phyloP scores from a whole-genome alignment of 2,113 vertebrate species.

The Daphoenositta chrysoptera region DNA sequence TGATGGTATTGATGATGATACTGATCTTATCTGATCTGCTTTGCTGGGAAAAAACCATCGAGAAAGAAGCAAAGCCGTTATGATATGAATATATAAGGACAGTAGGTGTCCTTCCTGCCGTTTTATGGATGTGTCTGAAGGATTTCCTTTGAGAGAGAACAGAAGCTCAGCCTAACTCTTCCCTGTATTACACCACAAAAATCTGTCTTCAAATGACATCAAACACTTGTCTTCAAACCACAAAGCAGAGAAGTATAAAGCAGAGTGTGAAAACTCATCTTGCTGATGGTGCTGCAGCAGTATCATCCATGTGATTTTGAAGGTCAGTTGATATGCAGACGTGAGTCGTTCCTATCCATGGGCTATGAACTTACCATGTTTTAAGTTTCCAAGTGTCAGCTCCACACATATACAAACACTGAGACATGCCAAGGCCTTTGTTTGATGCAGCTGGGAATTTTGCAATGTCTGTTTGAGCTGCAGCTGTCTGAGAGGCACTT shows the following conservation, averaged over 20 bases:
- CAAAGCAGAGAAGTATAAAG: not conserved
- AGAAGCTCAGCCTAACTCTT: not conserved
- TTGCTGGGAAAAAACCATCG: not conserved
- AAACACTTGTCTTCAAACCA: slow-evolving; percentile 26
- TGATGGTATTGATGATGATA: slow-evolving; percentile 45
- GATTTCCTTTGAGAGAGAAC: slow-evolving; percentile 33
- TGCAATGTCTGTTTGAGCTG: not conserved
- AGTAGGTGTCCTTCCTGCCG: slow-evolving; percentile 57
- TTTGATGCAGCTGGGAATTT: not conserved
- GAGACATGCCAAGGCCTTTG: not conserved
- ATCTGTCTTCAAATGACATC: slow-evolving; percentile 36
- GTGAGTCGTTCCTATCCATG: not conserved
- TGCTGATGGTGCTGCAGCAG: not conserved
- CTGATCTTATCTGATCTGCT: slow-evolving; percentile 46
- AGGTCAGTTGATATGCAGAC: not conserved
- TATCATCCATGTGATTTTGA: not conserved
- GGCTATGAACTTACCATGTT: not conserved
- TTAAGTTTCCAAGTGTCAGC: not conserved
- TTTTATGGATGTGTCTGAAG: slow-evolving; percentile 34
- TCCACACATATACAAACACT: not conserved
- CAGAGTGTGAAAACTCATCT: not conserved
- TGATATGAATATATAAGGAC: slow-evolving; percentile 41
- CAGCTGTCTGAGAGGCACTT: not conserved
- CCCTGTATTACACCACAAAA: not conserved
- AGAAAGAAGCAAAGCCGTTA: not conserved